Evolutionary conservation across 2,113 vertebrate species (phyloP).

Genomic region (Platichthys stellatus): DNA sequence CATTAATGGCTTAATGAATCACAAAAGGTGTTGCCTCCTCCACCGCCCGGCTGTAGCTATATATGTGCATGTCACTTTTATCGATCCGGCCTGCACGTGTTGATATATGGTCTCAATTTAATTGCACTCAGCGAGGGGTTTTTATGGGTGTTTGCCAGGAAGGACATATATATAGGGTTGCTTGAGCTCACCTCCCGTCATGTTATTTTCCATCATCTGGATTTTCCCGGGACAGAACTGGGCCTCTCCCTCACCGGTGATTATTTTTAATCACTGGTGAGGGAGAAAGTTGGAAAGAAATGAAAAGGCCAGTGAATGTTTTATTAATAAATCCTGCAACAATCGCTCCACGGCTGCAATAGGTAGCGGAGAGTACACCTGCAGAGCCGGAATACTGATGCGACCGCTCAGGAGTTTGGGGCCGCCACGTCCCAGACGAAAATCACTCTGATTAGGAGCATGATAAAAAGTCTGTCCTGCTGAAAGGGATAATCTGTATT

Average conservation of each 20-base stretch:
- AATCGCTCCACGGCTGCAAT: constrained; percentile 27
- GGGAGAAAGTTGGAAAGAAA: constrained; percentile 15
- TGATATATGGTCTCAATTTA: constrained; percentile 81
- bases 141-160: constrained; percentile 71
- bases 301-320: constrained; percentile 44
- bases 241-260: constrained; percentile 23
- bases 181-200: constrained; percentile 48
- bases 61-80: constrained; percentile 74
- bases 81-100: constrained; percentile 69
- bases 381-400: constrained; percentile 44
- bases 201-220: constrained; percentile 46
- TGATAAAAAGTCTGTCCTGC: constrained; percentile 13
- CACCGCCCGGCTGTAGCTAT: constrained; percentile 52
- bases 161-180: constrained; percentile 71
- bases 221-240: constrained; percentile 48
- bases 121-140: constrained; percentile 76
- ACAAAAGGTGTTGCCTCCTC: constrained; percentile 64
- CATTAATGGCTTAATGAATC: constrained; percentile 84
- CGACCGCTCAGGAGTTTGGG: constrained; percentile 5
- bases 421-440: constrained; percentile 18
- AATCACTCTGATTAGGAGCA: constrained; percentile 22
- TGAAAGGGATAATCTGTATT: constrained; percentile 16
- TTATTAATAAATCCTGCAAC: constrained; percentile 54
- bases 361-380: constrained; percentile 1
- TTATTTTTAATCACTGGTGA: constrained; percentile 62